Evolutionary conservation across 1,140 invertebrate species (phyloP).

Genomic region (Ganaspis sp.): DNA sequence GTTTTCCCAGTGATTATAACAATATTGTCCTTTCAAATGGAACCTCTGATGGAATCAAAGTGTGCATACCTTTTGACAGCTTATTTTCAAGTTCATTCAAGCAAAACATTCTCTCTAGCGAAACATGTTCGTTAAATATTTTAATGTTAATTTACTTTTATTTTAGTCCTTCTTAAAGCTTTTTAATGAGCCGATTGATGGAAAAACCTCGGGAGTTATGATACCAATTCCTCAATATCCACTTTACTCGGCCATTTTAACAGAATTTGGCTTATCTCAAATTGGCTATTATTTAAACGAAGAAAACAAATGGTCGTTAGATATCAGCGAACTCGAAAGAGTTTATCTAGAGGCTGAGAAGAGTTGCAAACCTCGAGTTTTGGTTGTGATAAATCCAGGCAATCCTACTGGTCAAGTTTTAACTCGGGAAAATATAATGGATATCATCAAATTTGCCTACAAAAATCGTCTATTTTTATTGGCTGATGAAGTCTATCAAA

Average conservation of each 20-base stretch:
- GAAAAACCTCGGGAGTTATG: constrained; percentile 86
- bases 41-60: constrained; percentile 94
- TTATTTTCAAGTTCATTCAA: not conserved
- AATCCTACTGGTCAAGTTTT: constrained; percentile 98
- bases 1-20: constrained; percentile 83
- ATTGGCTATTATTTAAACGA: constrained; percentile 97
- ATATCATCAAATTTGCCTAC: constrained; percentile 95
- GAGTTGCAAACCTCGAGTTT: constrained; percentile 85
- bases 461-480: constrained; percentile 91
- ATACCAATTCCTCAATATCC: constrained; percentile 99
- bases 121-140: constrained; percentile 9
- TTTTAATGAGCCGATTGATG: constrained; percentile 77
- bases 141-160: constrained; percentile 4
- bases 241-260: constrained; percentile 96
- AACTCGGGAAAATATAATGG: constrained; percentile 91
- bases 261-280: constrained; percentile 91
- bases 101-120: no score
- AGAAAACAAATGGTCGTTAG: constrained; percentile 90
- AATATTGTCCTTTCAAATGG: constrained; percentile 94
- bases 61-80: constrained; percentile 57
- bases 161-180: constrained; percentile 83
- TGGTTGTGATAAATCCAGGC: constrained; percentile 98
- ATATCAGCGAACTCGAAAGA: constrained; percentile 88
- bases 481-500: constrained; percentile 97
- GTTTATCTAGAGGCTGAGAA: constrained; percentile 83